Conservation (phyloP, 92 coral and sea anemone species). For the Diadumene lineata region DNA sequence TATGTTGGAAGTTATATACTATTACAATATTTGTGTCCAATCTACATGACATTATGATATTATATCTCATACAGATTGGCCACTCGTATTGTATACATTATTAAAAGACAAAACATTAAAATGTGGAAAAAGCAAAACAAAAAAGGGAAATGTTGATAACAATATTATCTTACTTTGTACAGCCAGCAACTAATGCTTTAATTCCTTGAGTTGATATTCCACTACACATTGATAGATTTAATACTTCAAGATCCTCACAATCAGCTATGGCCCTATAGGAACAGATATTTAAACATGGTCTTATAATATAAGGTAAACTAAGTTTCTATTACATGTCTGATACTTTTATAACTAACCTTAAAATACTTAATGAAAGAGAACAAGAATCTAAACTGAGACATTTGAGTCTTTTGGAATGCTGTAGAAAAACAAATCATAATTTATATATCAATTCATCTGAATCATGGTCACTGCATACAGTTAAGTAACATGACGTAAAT, state of each 20-base stretch:
- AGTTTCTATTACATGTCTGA: background rate
- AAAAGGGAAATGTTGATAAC: too few relatives aligned
- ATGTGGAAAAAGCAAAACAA: too few relatives aligned
- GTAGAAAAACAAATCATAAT: slow-evolving; percentile 3
- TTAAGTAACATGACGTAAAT: too few relatives aligned
- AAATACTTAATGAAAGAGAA: slow-evolving; percentile 60
- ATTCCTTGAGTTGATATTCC: slow-evolving; percentile 76
- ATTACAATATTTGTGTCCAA: too few relatives aligned
- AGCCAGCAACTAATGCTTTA: slow-evolving; percentile 75
- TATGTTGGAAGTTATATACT: too few relatives aligned
- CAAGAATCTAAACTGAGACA: slow-evolving; percentile 90
- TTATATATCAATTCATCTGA: background rate
- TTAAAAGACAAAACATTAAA: too few relatives aligned
- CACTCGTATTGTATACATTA: too few relatives aligned
- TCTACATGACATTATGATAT: too few relatives aligned
- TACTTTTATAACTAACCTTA: slow-evolving; percentile 69
- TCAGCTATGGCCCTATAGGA: slow-evolving; percentile 78
- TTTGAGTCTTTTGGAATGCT: slow-evolving; percentile 79
- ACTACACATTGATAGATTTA: slow-evolving; percentile 90
- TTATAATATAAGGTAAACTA: too few relatives aligned
- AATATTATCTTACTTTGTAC: slow-evolving; percentile 59
- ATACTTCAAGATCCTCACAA: slow-evolving; percentile 66
- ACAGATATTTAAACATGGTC: too few relatives aligned
- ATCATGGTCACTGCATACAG: too few relatives aligned
- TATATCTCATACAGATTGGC: too few relatives aligned